Base-by-base conservation (phyloP, 1,140 invertebrate species). In the Oscheius sp. region DNA sequence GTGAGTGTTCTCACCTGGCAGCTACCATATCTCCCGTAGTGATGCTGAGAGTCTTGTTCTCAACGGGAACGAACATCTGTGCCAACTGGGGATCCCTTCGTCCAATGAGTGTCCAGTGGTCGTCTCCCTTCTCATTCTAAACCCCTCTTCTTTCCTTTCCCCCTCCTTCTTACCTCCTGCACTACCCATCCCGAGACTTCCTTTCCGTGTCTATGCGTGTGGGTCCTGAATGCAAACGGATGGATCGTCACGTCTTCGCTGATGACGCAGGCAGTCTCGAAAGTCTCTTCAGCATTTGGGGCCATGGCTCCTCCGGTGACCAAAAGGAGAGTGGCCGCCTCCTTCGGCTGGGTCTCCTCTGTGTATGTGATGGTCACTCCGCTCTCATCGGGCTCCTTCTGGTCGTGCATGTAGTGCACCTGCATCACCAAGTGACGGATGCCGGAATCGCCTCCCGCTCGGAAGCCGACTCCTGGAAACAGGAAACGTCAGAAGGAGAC, bases 171-270 rank as follows among this genome's bases (percentile, higher is more conserved):
- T n/a, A 42, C 75, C 36, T 80, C 77, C n/a, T 75, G 67, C 13
- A 77, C 79, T n/a, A 76, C 42, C 78, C 78, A 77, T 67, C 83
- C 65, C 59, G 32, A 71, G 78, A 84, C 70, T 78, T 79, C 69
- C 78, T 45, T 65, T 28, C 81, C 81, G 59, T 83, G 81, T 86
- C 34, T 35, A 45, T 74, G 95, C 0, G 95, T 97, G 85, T 99
- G 95, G 0, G 91, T 92, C 70, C 95, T 88, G 85, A 93, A 98
- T 0, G 94, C 95, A 85, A 98, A 95, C 15, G 95, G 94, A 88
- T 95, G 89, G 64, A 97, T 90, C 29, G 89, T 88, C 83, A 93
- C 92, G 23, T 92, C 86, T 36, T 95, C 92, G 28, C 86, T 87
- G 35, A 95, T 89, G 28, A 85, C 87, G 85, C 94, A 97, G 0